Percentiles rank a stretch among this genome's conserved stretches.
These are phyloP conservation scores for Meandrusa payeni DNA, from an alignment of 2,888 invertebrate genomes.

Conservation along the genomic window DNA sequence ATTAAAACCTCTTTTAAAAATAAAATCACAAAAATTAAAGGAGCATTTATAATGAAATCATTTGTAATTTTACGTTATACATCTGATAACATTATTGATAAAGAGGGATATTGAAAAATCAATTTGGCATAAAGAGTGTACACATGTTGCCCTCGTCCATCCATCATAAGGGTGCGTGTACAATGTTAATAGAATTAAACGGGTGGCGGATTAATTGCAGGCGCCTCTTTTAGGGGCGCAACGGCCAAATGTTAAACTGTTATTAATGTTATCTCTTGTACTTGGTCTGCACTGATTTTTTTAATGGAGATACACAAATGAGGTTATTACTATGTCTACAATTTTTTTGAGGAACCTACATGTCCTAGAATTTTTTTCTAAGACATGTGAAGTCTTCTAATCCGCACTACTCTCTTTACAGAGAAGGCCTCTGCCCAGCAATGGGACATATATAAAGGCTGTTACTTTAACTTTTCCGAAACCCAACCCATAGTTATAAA, in stretches of 20 bases:
- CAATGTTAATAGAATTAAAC: constrained; percentile 61
- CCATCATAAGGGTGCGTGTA: constrained; percentile 55
- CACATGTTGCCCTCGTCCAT: constrained; percentile 71
- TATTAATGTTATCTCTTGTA: constrained; percentile 60
- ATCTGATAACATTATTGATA: constrained; percentile 25
- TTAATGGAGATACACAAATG: not conserved
- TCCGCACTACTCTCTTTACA: too few relatives aligned
- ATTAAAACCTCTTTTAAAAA: too few relatives aligned
- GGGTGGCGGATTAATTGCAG: constrained; percentile 64
- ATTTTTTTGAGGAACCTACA: too few relatives aligned
- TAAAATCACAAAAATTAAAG: too few relatives aligned
- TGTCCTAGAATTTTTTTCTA: too few relatives aligned
- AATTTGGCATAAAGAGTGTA: constrained; percentile 58
- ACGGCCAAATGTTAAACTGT: constrained; percentile 72
- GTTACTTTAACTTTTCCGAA: too few relatives aligned
- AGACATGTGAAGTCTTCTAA: too few relatives aligned
- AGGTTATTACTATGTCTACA: too few relatives aligned
- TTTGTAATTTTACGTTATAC: constrained; percentile 8
- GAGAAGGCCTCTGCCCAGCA: too few relatives aligned
- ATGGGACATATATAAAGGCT: too few relatives aligned
- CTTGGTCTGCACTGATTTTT: constrained; percentile 28
- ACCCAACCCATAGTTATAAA: too few relatives aligned
- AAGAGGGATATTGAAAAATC: constrained; percentile 40
- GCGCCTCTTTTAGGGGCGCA: constrained; percentile 32
- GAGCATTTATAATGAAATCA: constrained; percentile 32